Evolutionary conservation across 1,140 invertebrate genomes (phyloP), one percentile per base, ranked within the genome.

Genomic region (Eufriesea mexicana): DNA sequence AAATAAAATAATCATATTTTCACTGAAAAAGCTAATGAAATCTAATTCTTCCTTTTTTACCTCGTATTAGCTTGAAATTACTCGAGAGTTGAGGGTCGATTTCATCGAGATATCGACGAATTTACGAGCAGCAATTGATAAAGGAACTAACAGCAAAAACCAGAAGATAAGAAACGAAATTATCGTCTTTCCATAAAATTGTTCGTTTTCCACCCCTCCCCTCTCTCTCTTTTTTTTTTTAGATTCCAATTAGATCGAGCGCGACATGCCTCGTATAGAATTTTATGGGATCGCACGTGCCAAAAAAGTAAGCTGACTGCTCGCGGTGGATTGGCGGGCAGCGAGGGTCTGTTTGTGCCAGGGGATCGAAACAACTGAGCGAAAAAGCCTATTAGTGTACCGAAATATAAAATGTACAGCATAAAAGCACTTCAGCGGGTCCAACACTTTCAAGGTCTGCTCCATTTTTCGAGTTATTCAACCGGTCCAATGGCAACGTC

Each of bases 231-330:
- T 23, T 59, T 5, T 61, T 54, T 64, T 45, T 64, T 42, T 55
- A 76, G 25, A 77, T 85, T 85, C 54, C 61, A 86, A 86, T 85
- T 81, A 82, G 61, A 82, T 82, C 28, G 49, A 45, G 55, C 20
- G n/a, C 35, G 18, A 42, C 20, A 51, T 47, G n/a, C 25, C 16
- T 55, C 25, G 59, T 25, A 25, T 55, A 75, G 57, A 18, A 49
- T 86, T 81, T 76, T 81, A 76, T 76, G 23, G 10, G 47, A 76
- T 67, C 66, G 82, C 79, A 86, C 74, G 79, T 89, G 77, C 62
- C 79, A 74, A 86, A 88, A 86, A 85, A 85, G 16, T 85, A 84
- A 87, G 28, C 67, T 77, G 64, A 51, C 66, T 75, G 83, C 42
- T 57, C 28, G 67, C 35, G 86, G 76, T 42, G 42, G 83, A 77